Conservation (phyloP, 2,888 invertebrate species). For the Temnothorax ravouxi region DNA sequence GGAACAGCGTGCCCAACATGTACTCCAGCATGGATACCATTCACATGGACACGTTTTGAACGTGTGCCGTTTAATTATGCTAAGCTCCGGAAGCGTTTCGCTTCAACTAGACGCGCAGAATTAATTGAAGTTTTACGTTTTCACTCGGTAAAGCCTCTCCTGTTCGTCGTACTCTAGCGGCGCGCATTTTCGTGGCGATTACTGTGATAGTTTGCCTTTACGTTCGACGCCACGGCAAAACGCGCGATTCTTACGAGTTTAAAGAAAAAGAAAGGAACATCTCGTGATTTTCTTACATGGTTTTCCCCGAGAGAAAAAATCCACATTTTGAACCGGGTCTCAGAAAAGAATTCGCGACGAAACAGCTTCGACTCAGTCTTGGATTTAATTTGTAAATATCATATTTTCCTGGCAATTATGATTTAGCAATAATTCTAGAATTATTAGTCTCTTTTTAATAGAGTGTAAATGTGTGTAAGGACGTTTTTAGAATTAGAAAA, state of each 20-base stretch:
- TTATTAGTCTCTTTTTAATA: constrained; percentile 4
- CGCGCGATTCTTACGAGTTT: constrained; percentile 8
- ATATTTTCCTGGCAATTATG: not conserved
- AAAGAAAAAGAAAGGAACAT: not conserved
- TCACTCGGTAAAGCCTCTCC: constrained; percentile 4
- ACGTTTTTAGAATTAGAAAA: constrained; percentile 3
- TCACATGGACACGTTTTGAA: constrained; percentile 81
- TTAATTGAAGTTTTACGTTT: constrained; percentile 22
- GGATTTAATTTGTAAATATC: constrained; percentile 30
- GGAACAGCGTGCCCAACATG: constrained; percentile 73
- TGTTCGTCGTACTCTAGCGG: not conserved
- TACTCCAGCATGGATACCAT: constrained; percentile 80
- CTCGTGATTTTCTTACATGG: not conserved
- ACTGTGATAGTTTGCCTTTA: constrained; percentile 67
- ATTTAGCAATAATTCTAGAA: constrained; percentile 19
- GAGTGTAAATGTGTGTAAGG: not conserved
- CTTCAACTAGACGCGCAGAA: not conserved
- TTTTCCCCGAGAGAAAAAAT: not conserved
- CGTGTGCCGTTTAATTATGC: constrained; percentile 22
- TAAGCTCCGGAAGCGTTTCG: not conserved
- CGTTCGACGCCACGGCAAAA: constrained; percentile 36
- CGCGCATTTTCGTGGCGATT: constrained; percentile 43
- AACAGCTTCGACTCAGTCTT: not conserved
- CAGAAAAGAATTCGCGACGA: not conserved
- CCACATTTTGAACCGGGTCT: not conserved